Evolutionary conservation across 2,888 invertebrate genomes (phyloP).

Genomic region (Macaria notata): DNA sequence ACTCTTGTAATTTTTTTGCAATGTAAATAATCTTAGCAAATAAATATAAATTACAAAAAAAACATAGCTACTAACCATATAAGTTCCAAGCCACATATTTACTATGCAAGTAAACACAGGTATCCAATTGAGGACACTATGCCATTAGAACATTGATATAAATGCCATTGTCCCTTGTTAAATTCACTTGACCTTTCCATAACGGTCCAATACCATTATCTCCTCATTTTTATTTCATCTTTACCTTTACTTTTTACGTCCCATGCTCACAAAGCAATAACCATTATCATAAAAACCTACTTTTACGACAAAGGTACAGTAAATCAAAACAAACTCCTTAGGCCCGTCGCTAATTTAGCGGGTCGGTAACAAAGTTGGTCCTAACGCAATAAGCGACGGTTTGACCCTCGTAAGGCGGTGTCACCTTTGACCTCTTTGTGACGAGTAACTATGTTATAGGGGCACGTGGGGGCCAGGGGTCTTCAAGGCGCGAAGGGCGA

Average conservation of each 20-base stretch:
- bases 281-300: conserved; percentile 20
- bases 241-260: conserved; percentile 16
- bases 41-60: too few relatives aligned
- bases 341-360: conserved; percentile 56
- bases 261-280: conserved; percentile 22
- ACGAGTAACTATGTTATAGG: conserved; percentile 64
- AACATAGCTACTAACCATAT: too few relatives aligned
- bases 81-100: too few relatives aligned
- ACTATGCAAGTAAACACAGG: too few relatives aligned
- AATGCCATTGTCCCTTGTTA: conserved; percentile 5
- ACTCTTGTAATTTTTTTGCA: too few relatives aligned
- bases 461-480: conserved; percentile 78
- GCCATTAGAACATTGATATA: neutral
- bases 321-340: conserved; percentile 55
- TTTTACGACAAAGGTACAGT: conserved; percentile 37
- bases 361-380: conserved; percentile 63
- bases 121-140: neutral
- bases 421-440: conserved; percentile 65
- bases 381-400: conserved; percentile 68
- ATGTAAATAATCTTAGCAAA: too few relatives aligned
- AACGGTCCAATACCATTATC: conserved; percentile 8
- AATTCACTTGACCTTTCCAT: conserved; percentile 11
- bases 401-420: conserved; percentile 72
- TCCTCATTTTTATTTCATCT: conserved; percentile 11
- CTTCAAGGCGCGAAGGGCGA: conserved; percentile 86